phyloP scores from a whole-genome alignment of 1,140 invertebrate genomes.

The Rhopalosiphum padi region DNA sequence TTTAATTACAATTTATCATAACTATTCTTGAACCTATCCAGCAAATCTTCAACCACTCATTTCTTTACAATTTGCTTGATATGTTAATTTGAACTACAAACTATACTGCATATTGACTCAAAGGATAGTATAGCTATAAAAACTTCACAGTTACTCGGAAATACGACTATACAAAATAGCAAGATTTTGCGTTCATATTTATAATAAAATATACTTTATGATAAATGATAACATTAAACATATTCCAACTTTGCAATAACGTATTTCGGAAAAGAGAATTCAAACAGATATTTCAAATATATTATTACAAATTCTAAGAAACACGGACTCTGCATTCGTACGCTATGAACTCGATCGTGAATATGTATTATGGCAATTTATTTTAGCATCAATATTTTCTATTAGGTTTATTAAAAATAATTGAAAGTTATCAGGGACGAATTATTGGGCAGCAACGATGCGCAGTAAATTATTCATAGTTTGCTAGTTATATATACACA shows the following conservation, averaged over 20 bases:
- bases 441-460: neutral
- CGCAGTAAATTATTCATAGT: neutral
- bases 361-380: neutral
- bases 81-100: neutral
- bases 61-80: neutral
- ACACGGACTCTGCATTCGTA: neutral
- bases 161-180: neutral
- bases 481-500: neutral
- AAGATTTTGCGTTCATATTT: neutral
- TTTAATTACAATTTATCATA: no score
- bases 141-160: neutral
- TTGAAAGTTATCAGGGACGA: neutral
- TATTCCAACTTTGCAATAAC: neutral
- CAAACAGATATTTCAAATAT: neutral
- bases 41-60: neutral
- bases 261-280: neutral
- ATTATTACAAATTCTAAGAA: neutral
- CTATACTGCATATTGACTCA: neutral
- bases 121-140: neutral
- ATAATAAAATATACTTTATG: neutral
- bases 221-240: neutral
- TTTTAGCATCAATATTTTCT: neutral
- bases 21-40: neutral
- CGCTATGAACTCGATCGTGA: neutral
- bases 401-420: neutral